A percentile compares a stretch with the other conserved stretches of the same genome.
These are phyloP conservation scores for Acromyrmex echinatior DNA, from an alignment of 1,140 invertebrate species.

Conservation along the genomic window DNA sequence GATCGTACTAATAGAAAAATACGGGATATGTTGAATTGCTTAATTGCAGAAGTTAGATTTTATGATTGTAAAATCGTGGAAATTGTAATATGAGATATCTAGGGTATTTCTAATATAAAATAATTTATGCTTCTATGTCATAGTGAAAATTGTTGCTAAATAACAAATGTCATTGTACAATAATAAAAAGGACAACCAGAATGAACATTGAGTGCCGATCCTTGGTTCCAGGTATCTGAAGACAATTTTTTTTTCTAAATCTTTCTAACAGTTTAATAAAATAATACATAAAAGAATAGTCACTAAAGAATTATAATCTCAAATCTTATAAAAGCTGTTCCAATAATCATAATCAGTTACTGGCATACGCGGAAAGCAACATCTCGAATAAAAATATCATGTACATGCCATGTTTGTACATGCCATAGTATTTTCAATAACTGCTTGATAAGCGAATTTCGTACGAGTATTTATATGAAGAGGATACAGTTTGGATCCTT, in stretches of 20 bases:
- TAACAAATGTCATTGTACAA: too few species aligned
- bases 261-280: background rate
- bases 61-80: too few species aligned
- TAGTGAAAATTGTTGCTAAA: too few species aligned
- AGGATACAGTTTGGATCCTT: background rate
- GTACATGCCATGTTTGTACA: background rate
- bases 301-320: background rate
- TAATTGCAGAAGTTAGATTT: too few species aligned
- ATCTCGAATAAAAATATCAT: conserved; percentile 18
- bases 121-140: too few species aligned
- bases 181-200: too few species aligned
- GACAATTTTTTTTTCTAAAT: background rate
- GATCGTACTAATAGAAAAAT: too few species aligned
- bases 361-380: background rate
- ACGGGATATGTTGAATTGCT: too few species aligned
- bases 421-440: conserved; percentile 12
- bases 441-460: conserved; percentile 19
- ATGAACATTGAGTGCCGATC: too few species aligned
- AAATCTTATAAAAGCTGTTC: background rate
- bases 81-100: too few species aligned
- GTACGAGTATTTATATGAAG: background rate
- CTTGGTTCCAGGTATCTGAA: too few species aligned
- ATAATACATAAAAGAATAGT: background rate
- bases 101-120: too few species aligned
- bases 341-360: background rate